These are phyloP conservation scores for Acanthurus leucopareius DNA, from an alignment of 2,797 vertebrate genomes.

Conservation along the genomic window DNA sequence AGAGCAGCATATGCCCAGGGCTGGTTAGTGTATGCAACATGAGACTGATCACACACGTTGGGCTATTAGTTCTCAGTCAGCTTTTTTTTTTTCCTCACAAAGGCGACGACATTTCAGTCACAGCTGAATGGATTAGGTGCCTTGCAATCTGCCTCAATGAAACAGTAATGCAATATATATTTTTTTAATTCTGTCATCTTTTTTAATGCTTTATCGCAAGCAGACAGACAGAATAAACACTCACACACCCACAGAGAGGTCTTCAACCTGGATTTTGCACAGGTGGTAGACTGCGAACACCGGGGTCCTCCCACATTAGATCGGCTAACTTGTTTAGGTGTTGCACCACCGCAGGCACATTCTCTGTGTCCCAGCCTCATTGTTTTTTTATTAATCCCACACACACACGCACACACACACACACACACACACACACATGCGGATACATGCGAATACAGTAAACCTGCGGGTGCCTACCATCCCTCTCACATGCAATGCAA, in stretches of 20 bases:
- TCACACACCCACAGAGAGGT: not conserved
- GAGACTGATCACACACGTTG: slow-evolving; percentile 64
- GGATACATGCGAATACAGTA: not conserved
- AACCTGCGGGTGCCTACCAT: slow-evolving; percentile 41
- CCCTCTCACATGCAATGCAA: slow-evolving; percentile 29
- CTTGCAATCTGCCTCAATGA: slow-evolving; percentile 29
- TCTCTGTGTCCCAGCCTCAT: slow-evolving; percentile 16
- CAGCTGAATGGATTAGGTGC: slow-evolving; percentile 43
- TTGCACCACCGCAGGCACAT: slow-evolving; percentile 9
- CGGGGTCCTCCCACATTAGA: slow-evolving; percentile 8
- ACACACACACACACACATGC: slow-evolving; percentile 1
- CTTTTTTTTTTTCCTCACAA: slow-evolving; percentile 35
- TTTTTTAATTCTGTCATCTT: slow-evolving; percentile 35
- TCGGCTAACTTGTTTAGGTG: slow-evolving; percentile 49
- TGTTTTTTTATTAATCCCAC: slow-evolving; percentile 44
- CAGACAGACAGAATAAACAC: not conserved
- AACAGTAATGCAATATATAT: slow-evolving; percentile 40
- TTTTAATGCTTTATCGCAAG: slow-evolving; percentile 10
- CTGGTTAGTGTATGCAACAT: slow-evolving; percentile 58
- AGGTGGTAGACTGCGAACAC: slow-evolving; percentile 39
- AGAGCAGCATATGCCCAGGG: slow-evolving; percentile 39
- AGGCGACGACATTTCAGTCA: slow-evolving; percentile 31
- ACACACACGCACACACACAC: slow-evolving; percentile 3
- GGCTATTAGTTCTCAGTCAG: slow-evolving; percentile 41
- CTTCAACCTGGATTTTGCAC: slow-evolving; percentile 23